A percentile compares a stretch with the other conserved stretches of the same genome.
These are phyloP conservation scores for Lordiphosa collinella DNA, from an alignment of 1,140 invertebrate genomes.

Conservation along the genomic window DNA sequence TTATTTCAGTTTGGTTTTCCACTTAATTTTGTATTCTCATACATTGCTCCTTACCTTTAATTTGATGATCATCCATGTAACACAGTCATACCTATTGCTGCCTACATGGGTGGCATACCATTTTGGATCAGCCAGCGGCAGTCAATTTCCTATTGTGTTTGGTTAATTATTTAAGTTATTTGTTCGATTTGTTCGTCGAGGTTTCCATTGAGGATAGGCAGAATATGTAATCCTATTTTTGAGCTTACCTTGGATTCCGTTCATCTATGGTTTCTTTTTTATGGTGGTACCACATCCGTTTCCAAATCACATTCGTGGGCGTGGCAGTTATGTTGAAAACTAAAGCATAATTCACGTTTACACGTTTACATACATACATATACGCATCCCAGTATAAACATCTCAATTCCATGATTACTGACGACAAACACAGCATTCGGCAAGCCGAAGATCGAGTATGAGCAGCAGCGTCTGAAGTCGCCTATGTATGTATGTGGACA, in stretches of 20 bases:
- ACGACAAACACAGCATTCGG: slow-evolving; percentile 5
- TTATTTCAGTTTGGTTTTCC: slow-evolving; percentile 9
- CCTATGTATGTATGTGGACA: slow-evolving; percentile 12
- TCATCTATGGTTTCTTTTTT: too few species aligned
- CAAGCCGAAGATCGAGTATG: slow-evolving; percentile 5
- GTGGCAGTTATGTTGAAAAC: slow-evolving; percentile 30
- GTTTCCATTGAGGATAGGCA: not conserved
- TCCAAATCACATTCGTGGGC: slow-evolving; percentile 5
- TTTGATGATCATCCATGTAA: too few species aligned
- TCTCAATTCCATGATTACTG: too few species aligned
- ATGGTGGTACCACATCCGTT: not conserved
- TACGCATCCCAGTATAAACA: not conserved
- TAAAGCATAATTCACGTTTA: slow-evolving; percentile 13
- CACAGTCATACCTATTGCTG: too few species aligned
- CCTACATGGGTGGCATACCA: too few species aligned
- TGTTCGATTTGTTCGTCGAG: too few species aligned
- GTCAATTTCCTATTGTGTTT: too few species aligned
- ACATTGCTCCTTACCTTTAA: too few species aligned
- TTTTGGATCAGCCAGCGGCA: too few species aligned
- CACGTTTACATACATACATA: slow-evolving; percentile 9
- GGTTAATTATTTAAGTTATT: too few species aligned
- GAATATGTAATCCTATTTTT: not conserved
- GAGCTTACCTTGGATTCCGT: too few species aligned
- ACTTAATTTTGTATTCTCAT: slow-evolving; percentile 6
- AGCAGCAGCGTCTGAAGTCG: not conserved